phyloP scores from a whole-genome alignment of 1,140 invertebrate species.

The Brachystomella parvula region DNA sequence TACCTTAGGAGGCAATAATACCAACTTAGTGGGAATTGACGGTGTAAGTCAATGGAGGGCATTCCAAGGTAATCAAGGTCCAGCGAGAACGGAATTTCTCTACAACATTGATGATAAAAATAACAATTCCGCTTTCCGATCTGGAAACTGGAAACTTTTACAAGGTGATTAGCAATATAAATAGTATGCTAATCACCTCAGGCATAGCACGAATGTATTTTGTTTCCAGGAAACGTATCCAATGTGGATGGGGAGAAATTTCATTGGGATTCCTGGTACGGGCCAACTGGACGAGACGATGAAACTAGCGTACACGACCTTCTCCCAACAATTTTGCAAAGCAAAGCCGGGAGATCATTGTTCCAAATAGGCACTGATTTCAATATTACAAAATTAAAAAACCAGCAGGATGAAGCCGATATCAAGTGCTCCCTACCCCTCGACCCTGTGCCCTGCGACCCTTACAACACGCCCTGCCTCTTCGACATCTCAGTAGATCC shows the following conservation, averaged over 20 bases:
- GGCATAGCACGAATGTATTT: neutral
- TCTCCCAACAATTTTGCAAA: slow-evolving; percentile 22
- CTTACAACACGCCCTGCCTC: slow-evolving; percentile 59
- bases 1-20: slow-evolving; percentile 16
- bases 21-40: slow-evolving; percentile 51
- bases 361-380: slow-evolving; percentile 8
- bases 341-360: slow-evolving; percentile 27
- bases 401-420: slow-evolving; percentile 47
- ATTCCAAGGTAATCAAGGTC: slow-evolving; percentile 48
- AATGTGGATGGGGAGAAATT: slow-evolving; percentile 43
- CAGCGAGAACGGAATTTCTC: slow-evolving; percentile 59
- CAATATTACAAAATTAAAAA: slow-evolving; percentile 6
- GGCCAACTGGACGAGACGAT: slow-evolving; percentile 57
- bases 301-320: slow-evolving; percentile 4
- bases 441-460: slow-evolving; percentile 48
- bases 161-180: too few species aligned
- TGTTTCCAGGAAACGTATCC: slow-evolving; percentile 61
- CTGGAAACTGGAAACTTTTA: slow-evolving; percentile 74
- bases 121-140: slow-evolving; percentile 60
- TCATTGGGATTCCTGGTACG: slow-evolving; percentile 72
- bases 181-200: too few species aligned
- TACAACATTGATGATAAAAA: slow-evolving; percentile 82
- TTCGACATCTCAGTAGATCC: slow-evolving; percentile 72
- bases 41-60: slow-evolving; percentile 68
- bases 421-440: slow-evolving; percentile 42